A percentile compares a stretch with the other conserved stretches of the same genome.
phyloP scores from a whole-genome alignment of 2,797 vertebrate species.

The Anabas testudineus region DNA sequence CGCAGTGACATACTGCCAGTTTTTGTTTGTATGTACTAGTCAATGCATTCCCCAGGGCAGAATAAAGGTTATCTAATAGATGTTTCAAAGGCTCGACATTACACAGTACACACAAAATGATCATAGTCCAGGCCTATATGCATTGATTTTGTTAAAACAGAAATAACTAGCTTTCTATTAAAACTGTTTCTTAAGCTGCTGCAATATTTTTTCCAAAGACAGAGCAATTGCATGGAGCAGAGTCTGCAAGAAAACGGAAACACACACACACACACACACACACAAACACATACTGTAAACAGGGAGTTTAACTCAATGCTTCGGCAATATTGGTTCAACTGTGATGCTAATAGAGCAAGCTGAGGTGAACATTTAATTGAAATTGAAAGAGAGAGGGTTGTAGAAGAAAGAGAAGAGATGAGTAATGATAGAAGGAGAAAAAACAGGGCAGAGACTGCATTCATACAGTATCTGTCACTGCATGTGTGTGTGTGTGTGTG shows the following conservation, averaged over 20 bases:
- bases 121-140: not conserved
- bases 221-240: not conserved
- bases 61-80: conserved; percentile 32
- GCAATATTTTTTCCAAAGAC: conserved; percentile 10
- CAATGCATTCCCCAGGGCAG: conserved; percentile 24
- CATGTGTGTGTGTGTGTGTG: conserved; percentile 48
- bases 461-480: conserved; percentile 60
- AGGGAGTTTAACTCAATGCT: conserved; percentile 27
- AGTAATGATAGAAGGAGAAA: conserved; percentile 67
- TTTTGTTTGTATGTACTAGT: conserved; percentile 20
- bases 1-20: not conserved
- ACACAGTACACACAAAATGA: conserved; percentile 11
- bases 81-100: conserved; percentile 20
- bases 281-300: not conserved
- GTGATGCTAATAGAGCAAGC: conserved; percentile 56
- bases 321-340: conserved; percentile 45
- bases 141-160: not conserved
- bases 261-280: not conserved
- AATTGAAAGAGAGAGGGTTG: conserved; percentile 54
- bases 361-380: conserved; percentile 67
- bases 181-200: conserved; percentile 13
- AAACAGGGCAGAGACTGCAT: conserved; percentile 50
- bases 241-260: conserved; percentile 2
- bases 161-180: not conserved
- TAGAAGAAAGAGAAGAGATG: conserved; percentile 55